These are phyloP conservation scores for Xylophagus ater DNA, from an alignment of 2,888 invertebrate genomes.

Conservation along the genomic window DNA sequence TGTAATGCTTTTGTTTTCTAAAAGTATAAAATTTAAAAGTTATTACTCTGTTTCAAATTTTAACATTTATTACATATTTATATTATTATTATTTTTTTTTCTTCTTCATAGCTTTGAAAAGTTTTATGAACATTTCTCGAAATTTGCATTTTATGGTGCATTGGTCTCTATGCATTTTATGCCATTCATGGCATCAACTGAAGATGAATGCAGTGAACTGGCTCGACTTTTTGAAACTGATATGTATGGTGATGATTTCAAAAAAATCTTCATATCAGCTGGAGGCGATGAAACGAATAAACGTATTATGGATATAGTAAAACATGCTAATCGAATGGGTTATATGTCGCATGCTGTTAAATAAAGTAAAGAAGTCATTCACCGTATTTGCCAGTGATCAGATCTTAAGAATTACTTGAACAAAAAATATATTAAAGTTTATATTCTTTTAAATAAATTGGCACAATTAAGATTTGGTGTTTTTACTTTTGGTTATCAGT, in stretches of 20 bases:
- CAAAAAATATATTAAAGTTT: no score
- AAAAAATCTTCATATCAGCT: slow-evolving; percentile 25
- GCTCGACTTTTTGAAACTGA: slow-evolving; percentile 29
- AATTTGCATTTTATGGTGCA: slow-evolving; percentile 34
- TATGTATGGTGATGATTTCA: slow-evolving; percentile 28
- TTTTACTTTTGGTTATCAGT: no score
- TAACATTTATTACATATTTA: no score
- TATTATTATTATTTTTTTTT: not conserved
- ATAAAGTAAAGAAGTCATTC: no score
- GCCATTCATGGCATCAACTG: slow-evolving; percentile 30
- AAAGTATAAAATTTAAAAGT: no score
- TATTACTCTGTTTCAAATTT: not conserved
- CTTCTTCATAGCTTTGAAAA: slow-evolving; percentile 23
- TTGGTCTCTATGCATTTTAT: slow-evolving; percentile 32
- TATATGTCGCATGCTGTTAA: no score
- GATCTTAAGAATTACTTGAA: no score
- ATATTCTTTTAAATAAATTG: no score
- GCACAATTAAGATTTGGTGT: no score
- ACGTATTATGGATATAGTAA: slow-evolving; percentile 25
- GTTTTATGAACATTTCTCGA: slow-evolving; percentile 30
- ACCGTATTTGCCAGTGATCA: no score
- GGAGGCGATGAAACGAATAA: slow-evolving; percentile 31
- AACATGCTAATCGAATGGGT: slow-evolving; percentile 32
- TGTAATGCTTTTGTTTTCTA: no score
- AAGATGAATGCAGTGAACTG: slow-evolving; percentile 26